Conservation (phyloP, 2,797 vertebrate genomes). For the Cetoscarus ocellatus region DNA sequence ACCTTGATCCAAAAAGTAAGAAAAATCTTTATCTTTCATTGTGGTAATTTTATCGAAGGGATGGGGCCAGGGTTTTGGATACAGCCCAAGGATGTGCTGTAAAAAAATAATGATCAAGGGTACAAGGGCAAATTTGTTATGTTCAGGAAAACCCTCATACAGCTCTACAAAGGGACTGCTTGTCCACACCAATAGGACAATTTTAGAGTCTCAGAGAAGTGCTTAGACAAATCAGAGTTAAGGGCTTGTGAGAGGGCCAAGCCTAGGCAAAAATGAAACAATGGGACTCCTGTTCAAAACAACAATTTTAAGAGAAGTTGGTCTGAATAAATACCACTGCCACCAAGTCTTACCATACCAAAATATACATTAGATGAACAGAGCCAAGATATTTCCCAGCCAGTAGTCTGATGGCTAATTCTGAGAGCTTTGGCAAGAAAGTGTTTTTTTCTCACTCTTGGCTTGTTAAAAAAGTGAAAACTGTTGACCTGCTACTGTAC, state of each 20-base stretch:
- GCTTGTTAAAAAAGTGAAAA: slow-evolving; percentile 71
- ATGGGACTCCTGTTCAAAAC: slow-evolving; percentile 6
- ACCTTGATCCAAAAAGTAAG: too few species aligned
- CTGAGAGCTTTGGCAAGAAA: slow-evolving; percentile 39
- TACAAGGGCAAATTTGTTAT: too few species aligned
- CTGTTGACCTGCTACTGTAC: slow-evolving; percentile 68
- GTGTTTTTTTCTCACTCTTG: slow-evolving; percentile 32
- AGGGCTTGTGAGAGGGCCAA: not conserved
- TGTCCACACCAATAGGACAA: not conserved
- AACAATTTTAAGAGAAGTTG: slow-evolving; percentile 3
- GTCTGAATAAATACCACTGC: slow-evolving; percentile 27
- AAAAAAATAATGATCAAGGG: too few species aligned
- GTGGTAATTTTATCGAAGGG: too few species aligned
- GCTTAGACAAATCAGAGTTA: not conserved
- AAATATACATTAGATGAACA: slow-evolving; percentile 24
- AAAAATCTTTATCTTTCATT: too few species aligned
- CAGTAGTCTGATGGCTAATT: slow-evolving; percentile 45
- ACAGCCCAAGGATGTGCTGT: too few species aligned
- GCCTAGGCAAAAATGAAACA: not conserved
- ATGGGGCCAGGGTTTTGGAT: too few species aligned
- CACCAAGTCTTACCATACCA: slow-evolving; percentile 16
- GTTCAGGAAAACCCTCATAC: not conserved
- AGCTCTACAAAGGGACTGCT: not conserved
- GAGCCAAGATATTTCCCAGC: slow-evolving; percentile 35
- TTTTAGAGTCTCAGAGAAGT: not conserved